Base-by-base conservation (phyloP, 2,888 invertebrate species). In the Drosophila demipolita region DNA sequence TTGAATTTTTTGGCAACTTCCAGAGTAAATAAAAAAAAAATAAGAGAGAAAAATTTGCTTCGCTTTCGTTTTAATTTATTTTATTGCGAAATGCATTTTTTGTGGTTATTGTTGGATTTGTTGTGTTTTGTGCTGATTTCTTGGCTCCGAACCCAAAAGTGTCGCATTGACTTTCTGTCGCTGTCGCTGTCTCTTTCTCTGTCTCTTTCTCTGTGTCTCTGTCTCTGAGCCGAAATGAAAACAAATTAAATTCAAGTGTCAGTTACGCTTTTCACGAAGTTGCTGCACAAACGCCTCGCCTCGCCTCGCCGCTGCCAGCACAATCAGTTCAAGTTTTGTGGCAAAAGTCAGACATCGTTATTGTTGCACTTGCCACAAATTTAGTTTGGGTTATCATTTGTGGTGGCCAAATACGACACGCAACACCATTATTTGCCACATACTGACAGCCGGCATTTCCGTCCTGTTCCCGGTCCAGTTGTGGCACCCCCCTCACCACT, bases 361-460 rank as follows among this genome's bases (percentile, higher is more conserved):
- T 76, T 73, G 69, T 65, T 69, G 71, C 63, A 68, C 72, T 78
- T 87, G 72, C 65, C 63, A 60, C 66, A 70, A 68, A 55, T 55
- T 68, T 71, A 65, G 64, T 67, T 80, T 55, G 36, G 54, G 36
- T 71, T 88, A 88, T 83, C 86, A 87, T 72, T 84, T 84, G 86
- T 62, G 82, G 63, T 76, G 78, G 82, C 87, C 80, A 84, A 80
- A 80, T 80, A 75, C 80, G 82, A 89, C 89, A 86, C 86, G 86
- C 86, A 86, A 86, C 84, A 77, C 80, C 87, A 89, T 89, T 86
- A 89, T 82, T 86, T 89, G 89, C 89, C 89, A 87, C 89, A 84
- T 66, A 86, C 72, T 83, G 83, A 88, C 89, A 88, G 86, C 68
- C 78, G 78, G 79, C 77, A 78, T 71, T 88, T 86, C 86, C 88